phyloP scores from a whole-genome alignment of 2,888 invertebrate genomes.

The Mythimna pallens region DNA sequence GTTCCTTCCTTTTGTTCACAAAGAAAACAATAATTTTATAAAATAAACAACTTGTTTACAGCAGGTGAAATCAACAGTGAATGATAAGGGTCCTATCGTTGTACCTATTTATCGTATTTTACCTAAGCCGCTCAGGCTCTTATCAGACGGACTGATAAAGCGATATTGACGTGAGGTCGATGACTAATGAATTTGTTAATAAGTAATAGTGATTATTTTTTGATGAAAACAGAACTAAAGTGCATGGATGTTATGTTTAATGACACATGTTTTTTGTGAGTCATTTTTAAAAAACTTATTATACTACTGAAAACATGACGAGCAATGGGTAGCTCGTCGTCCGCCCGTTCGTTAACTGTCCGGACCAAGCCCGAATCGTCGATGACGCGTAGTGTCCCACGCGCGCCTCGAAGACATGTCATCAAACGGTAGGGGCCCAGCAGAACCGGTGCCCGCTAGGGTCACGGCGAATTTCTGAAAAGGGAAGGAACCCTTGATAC shows the following conservation, averaged over 20 bases:
- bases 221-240: slow-evolving; percentile 8
- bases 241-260: background rate
- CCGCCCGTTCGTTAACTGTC: too few species aligned
- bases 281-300: background rate
- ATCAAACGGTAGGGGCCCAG: too few species aligned
- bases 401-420: too few species aligned
- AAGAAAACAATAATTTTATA: slow-evolving; percentile 38
- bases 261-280: slow-evolving; percentile 11
- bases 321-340: too few species aligned
- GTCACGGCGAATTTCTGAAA: too few species aligned
- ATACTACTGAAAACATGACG: too few species aligned
- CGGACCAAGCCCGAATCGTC: too few species aligned
- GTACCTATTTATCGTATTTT: slow-evolving; percentile 69
- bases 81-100: slow-evolving; percentile 62
- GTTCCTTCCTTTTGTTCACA: slow-evolving; percentile 42
- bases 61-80: slow-evolving; percentile 56
- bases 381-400: too few species aligned
- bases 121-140: slow-evolving; percentile 47
- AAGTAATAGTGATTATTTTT: slow-evolving; percentile 12
- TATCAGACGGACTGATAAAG: slow-evolving; percentile 58
- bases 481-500: too few species aligned
- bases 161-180: slow-evolving; percentile 59
- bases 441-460: too few species aligned
- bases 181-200: slow-evolving; percentile 39
- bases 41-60: slow-evolving; percentile 49